A percentile compares a stretch with the other conserved stretches of the same genome.
Conservation (phyloP, 2,888 invertebrate species). For the Ganaspis brasiliensis region DNA sequence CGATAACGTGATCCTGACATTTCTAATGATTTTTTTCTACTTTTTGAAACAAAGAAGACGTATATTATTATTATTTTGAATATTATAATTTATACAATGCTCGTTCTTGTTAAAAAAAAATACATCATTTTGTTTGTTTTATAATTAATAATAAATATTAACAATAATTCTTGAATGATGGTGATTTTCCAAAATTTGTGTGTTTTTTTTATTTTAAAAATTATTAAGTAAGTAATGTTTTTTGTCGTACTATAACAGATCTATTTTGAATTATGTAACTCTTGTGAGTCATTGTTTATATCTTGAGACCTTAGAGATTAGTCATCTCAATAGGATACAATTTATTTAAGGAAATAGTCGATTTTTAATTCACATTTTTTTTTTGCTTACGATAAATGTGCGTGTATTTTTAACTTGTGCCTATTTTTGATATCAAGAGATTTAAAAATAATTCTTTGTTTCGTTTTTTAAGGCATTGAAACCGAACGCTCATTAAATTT, state of each 20-base stretch:
- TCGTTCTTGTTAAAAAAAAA: too few relatives aligned
- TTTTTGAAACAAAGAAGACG: not conserved
- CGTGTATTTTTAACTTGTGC: not conserved
- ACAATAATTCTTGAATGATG: too few relatives aligned
- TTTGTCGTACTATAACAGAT: too few relatives aligned
- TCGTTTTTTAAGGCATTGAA: not conserved
- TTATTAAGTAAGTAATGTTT: too few relatives aligned
- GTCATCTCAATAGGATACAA: constrained; percentile 9
- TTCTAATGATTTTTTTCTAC: constrained; percentile 2
- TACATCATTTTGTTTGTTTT: too few relatives aligned
- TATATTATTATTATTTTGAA: not conserved
- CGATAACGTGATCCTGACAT: constrained; percentile 30
- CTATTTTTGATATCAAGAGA: not conserved
- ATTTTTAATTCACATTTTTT: not conserved
- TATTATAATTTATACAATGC: too few relatives aligned
- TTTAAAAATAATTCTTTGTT: not conserved
- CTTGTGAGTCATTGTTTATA: constrained; percentile 8
- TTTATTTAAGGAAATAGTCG: not conserved
- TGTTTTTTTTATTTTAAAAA: too few relatives aligned
- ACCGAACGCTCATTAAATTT: constrained; percentile 6
- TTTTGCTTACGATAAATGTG: not conserved
- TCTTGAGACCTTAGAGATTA: not conserved
- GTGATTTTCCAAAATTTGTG: too few relatives aligned
- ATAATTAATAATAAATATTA: too few relatives aligned
- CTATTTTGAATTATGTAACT: constrained; percentile 17